These are phyloP conservation scores for Rhyacophila brunnea DNA, from an alignment of 1,140 invertebrate genomes.

Conservation along the genomic window DNA sequence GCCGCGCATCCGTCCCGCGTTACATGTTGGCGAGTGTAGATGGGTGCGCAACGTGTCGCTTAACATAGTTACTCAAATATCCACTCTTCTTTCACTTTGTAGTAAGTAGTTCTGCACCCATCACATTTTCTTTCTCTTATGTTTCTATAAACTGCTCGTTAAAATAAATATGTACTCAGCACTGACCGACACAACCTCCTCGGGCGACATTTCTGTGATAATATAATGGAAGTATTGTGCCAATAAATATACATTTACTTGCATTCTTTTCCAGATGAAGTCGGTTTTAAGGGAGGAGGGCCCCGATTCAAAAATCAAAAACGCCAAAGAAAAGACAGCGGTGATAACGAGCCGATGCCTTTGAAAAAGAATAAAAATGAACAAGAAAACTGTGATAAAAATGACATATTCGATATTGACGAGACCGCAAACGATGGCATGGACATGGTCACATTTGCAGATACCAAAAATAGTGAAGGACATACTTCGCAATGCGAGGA, in stretches of 20 bases:
- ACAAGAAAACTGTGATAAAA: conserved; percentile 33
- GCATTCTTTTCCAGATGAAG: conserved; percentile 7
- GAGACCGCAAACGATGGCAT: conserved; percentile 54
- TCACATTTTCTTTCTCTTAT: too few species aligned
- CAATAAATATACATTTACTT: not conserved
- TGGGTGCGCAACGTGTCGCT: too few species aligned
- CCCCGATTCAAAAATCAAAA: conserved; percentile 46
- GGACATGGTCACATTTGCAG: conserved; percentile 47
- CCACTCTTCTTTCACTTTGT: too few species aligned
- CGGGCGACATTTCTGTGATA: too few species aligned
- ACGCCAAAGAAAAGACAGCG: conserved; percentile 57
- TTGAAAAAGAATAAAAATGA: conserved; percentile 47
- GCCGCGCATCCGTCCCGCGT: too few species aligned
- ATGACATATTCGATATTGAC: conserved; percentile 48
- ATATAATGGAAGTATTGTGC: not conserved
- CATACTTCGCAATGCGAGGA: conserved; percentile 16
- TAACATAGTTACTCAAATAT: too few species aligned
- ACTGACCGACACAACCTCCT: too few species aligned
- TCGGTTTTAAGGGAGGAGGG: conserved; percentile 27
- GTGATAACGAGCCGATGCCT: conserved; percentile 47
- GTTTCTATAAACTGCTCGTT: not conserved
- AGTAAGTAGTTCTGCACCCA: too few species aligned
- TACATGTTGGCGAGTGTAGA: too few species aligned
- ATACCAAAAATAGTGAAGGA: conserved; percentile 30
- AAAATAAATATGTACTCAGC: not conserved